A percentile compares a stretch with the other conserved stretches of the same genome.
Evolutionary conservation across 2,888 invertebrate species (phyloP).

Genomic region (Agriopis aurantiaria): DNA sequence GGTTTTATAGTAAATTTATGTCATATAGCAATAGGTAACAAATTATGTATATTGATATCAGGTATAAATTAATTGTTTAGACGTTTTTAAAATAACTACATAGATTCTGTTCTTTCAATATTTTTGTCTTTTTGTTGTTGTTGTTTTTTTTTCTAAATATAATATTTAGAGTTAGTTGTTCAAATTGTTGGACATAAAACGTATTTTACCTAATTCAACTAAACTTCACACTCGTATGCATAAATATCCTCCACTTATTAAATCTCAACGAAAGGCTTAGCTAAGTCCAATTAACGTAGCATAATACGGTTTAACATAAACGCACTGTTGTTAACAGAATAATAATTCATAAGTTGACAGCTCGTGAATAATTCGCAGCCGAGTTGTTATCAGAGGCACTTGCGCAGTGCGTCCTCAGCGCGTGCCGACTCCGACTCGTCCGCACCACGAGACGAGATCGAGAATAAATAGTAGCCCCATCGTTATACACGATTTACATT

Average conservation of each 20-base stretch:
- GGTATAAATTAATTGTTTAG: background rate
- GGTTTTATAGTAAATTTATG: conserved; percentile 27
- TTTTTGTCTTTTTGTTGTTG: no score
- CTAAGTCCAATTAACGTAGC: conserved; percentile 60
- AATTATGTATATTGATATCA: background rate
- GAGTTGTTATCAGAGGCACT: conserved; percentile 77
- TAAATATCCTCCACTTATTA: conserved; percentile 32
- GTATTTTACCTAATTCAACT: background rate
- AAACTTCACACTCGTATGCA: background rate
- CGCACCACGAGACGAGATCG: conserved; percentile 53
- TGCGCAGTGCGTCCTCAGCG: conserved; percentile 76
- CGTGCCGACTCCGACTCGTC: conserved; percentile 66
- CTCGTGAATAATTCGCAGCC: conserved; percentile 80
- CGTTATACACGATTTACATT: conserved; percentile 61
- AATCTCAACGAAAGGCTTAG: conserved; percentile 51
- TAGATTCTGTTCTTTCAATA: no score
- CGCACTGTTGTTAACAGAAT: conserved; percentile 71
- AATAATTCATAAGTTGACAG: conserved; percentile 82
- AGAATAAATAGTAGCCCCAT: conserved; percentile 42
- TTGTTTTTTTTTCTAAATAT: no score
- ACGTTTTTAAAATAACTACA: background rate
- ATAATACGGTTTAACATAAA: conserved; percentile 66
- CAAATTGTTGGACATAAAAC: background rate
- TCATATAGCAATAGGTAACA: background rate
- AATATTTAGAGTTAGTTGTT: no score